phyloP scores from a whole-genome alignment of 2,113 vertebrate species.

The Bujurquina vittata region DNA sequence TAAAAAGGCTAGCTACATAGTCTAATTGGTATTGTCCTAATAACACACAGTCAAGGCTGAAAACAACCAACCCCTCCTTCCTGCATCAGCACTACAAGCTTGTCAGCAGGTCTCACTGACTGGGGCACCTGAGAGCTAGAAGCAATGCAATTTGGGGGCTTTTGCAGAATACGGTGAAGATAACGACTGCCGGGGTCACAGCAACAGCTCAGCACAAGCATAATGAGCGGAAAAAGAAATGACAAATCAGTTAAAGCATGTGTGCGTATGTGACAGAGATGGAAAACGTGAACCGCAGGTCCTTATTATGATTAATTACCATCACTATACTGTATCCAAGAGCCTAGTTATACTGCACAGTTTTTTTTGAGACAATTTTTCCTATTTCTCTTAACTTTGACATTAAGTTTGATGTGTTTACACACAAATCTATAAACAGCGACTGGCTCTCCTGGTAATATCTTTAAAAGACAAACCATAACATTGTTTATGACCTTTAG shows the following conservation, averaged over 20 bases:
- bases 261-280: background rate
- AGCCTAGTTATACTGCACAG: background rate
- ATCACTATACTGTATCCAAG: background rate
- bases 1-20: conserved; percentile 24
- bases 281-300: background rate
- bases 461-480: background rate
- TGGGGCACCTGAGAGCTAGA: conserved; percentile 46
- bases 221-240: conserved; percentile 58
- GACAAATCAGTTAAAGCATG: conserved; percentile 13
- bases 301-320: conserved; percentile 6
- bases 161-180: conserved; percentile 33
- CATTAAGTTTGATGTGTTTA: background rate
- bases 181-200: conserved; percentile 66
- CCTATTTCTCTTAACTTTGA: background rate
- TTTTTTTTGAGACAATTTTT: background rate
- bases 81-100: conserved; percentile 10
- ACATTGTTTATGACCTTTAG: conserved; percentile 26
- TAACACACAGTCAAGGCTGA: conserved; percentile 30
- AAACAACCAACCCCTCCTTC: conserved; percentile 10
- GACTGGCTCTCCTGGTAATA: background rate
- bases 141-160: conserved; percentile 48
- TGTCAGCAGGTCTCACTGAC: conserved; percentile 59
- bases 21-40: conserved; percentile 66
- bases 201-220: conserved; percentile 44
- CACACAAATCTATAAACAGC: background rate